Conservation (phyloP, 2,888 invertebrate genomes). For the Rhingia campestris region DNA sequence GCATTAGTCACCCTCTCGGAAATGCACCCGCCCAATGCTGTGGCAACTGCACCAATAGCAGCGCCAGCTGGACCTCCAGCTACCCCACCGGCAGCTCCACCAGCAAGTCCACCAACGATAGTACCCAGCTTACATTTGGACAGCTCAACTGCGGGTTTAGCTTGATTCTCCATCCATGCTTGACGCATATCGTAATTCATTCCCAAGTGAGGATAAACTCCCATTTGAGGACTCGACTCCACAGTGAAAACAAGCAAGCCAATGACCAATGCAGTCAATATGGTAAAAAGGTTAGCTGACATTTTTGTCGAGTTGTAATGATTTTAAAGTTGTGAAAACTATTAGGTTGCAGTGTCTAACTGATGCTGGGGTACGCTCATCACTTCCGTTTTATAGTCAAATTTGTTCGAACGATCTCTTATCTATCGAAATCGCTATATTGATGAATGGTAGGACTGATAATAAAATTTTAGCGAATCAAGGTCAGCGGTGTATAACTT, state of each 20-base stretch:
- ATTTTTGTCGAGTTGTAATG: background rate
- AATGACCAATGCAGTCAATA: background rate
- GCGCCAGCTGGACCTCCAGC: background rate
- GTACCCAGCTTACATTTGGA: background rate
- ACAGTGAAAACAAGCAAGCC: background rate
- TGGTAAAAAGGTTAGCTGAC: background rate
- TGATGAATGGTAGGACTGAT: background rate
- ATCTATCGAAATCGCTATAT: background rate
- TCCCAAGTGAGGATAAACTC: slow-evolving; percentile 1
- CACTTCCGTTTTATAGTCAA: background rate
- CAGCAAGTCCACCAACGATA: background rate
- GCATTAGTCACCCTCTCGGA: background rate
- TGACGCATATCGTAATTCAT: background rate
- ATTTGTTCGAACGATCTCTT: background rate
- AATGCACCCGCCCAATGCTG: background rate
- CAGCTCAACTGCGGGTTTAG: background rate
- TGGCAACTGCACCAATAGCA: background rate
- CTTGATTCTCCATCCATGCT: slow-evolving; percentile 1
- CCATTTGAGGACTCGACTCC: background rate
- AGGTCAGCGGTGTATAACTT: background rate
- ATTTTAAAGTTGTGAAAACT: background rate
- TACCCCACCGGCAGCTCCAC: background rate
- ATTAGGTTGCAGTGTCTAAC: background rate
- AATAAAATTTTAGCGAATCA: background rate
- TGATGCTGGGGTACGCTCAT: background rate